Base-by-base conservation (phyloP, 2,888 invertebrate genomes). In the Rotaria sp. region DNA sequence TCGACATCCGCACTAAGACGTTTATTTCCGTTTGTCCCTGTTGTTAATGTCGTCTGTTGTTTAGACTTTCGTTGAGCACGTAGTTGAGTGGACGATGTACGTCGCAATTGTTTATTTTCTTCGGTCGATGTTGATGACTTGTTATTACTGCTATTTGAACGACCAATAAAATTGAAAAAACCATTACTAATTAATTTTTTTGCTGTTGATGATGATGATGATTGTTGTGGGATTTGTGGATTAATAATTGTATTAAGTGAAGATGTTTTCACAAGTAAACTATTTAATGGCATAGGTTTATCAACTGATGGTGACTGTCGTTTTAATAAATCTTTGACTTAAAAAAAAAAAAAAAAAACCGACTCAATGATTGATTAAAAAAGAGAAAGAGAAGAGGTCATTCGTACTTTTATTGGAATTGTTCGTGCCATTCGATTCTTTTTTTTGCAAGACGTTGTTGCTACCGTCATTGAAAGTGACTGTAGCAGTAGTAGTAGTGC, bases 41-140 rank as follows among this genome's bases (percentile, higher is more conserved):
- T 67, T 21, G 67, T 67, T 67, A 67, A 67, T 67, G 67, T 67
- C 35, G 67, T 67, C 67, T 67, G 67, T 26, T 45, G 45, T 80
- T 80, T 80, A n/a, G 80, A 45, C 18, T 80, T 80, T 45, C 80
- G 80, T 45, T 80, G 80, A n/a, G 80, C 80, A 80, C 80, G 80
- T 80, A 80, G 45, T 45, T 80, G 80, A 24, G 80, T 45, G 45
- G 80, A 80, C 80, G 80, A 80, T 80, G 80, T 45, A 80, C 80
- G 80, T 80, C 67, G 13, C 35, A 67, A 67, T 67, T 67, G 67
- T 67, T 67, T 67, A n/a, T 67, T 67, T 67, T 67, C 67, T 38
- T 67, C 67, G 67, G 67, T 67, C 35, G 67, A 67, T 67, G 15
- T 67, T 21, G 67, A 67, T 67, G 67, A 67, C 35, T 67, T 67